Evolutionary conservation across 2,888 invertebrate genomes (phyloP), one percentile per base, ranked within the genome.

Genomic region (Embidobia sp.): DNA sequence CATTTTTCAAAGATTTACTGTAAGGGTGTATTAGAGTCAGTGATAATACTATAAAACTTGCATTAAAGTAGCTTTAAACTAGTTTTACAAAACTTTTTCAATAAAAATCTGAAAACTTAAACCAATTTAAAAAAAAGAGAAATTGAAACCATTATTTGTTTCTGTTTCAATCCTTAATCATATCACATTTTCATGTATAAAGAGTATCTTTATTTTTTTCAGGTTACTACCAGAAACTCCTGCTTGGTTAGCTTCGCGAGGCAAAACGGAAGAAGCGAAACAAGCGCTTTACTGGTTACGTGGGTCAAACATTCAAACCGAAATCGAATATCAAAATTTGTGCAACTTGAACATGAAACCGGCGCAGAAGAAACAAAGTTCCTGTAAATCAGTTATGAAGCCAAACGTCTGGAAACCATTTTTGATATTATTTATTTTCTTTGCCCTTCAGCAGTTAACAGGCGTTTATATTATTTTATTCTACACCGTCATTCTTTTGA

Each of bases 401-500:
- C 90, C 92, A 5, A 92, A 91, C 75, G 93, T 94, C 0, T 89
- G 94, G 78, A 94, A 93, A 83, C 94, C 95, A 0, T 94, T 94
- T 86, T 85, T 92, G 1, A 90, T 94, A 16, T 89, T 94, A 1
- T 91, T 94, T 1, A 86, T 91, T 0, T 94, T 94, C 89, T 93
- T 94, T 84, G 88, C 93, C 6, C 92, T 93, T 80, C 94, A 95
- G 91, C 94, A 94, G 85, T 91, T 94, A 84, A 94, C 94, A 0
- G 94, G 94, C 0, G 94, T 94, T 55, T 95, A 95, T 87, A 92
- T 94, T 0, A 93, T 94, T 29, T 86, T 95, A 37, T 94, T 93
- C 83, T 95, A 94, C 84, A 93, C 94, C 0, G 94, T 94, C 0
- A 93, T 92, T 72, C 93, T 95, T 83, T 93, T 95, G 85, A 91